phyloP scores from a whole-genome alignment of 2,888 invertebrate species.

The Drosophila mimica region DNA sequence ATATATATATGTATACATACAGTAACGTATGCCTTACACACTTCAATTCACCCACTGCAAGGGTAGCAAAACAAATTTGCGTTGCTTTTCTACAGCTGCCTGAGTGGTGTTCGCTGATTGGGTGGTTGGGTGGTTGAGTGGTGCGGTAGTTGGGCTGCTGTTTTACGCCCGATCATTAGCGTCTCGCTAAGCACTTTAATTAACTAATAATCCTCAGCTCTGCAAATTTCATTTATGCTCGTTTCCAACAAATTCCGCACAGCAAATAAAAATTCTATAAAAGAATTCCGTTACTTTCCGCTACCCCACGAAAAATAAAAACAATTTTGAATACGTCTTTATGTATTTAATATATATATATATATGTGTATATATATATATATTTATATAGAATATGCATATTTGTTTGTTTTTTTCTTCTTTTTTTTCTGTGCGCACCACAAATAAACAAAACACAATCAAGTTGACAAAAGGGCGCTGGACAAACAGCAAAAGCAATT shows the following conservation, averaged over 20 bases:
- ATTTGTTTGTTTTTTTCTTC: neutral
- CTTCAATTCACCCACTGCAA: neutral
- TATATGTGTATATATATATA: neutral
- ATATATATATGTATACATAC: neutral
- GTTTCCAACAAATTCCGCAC: constrained; percentile 28
- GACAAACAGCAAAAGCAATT: constrained; percentile 72
- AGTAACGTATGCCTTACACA: neutral
- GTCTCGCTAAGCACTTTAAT: constrained; percentile 53
- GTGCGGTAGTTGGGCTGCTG: constrained; percentile 1
- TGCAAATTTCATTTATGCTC: constrained; percentile 47
- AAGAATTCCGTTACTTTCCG: neutral
- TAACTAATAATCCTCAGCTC: constrained; percentile 62
- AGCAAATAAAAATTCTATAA: constrained; percentile 30
- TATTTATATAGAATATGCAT: neutral
- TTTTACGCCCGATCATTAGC: constrained; percentile 60
- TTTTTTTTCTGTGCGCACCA: constrained; percentile 5
- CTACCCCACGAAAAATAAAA: neutral
- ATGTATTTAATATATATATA: neutral
- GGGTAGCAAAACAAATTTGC: neutral
- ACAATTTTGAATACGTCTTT: constrained; percentile 11
- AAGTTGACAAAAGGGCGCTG: constrained; percentile 65
- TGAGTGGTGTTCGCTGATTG: neutral
- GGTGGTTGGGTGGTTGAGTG: neutral
- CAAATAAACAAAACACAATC: constrained; percentile 58
- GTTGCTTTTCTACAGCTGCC: neutral